Evolutionary conservation across 2,797 vertebrate species (phyloP), one percentile per base, ranked within the genome.

Genomic region (Morelia viridis): DNA sequence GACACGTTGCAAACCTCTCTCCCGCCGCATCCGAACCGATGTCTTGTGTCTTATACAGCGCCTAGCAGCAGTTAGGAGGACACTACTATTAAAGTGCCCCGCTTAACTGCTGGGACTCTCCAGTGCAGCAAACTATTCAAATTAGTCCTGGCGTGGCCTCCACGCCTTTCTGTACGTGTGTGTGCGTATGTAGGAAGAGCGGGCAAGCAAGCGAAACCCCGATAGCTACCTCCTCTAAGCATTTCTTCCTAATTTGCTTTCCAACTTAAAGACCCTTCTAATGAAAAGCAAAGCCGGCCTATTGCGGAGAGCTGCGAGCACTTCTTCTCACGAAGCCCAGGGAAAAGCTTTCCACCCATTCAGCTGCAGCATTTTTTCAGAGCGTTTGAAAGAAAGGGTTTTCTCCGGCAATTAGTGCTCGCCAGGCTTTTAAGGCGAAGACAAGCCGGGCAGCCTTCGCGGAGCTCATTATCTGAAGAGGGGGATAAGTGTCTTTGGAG

Each of bases 401-500:
- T 60, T 28, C 41, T 46, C 64, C 56, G 68, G 86, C 85, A 88
- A 91, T 88, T 88, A 88, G 86, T 65, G 85, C 85, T 61, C 26
- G 65, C 5, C 86, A 12, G 71, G 53, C n/a, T 80, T 68, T 68
- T 41, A 46, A 58, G 56, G 76, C 76, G 50, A 12, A 61, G 7
- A 87, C 35, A 61, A 53, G 9, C 86, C 87, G 46, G 91, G 46
- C 86, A 24, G 65, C n/a, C 91, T 80, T 88, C 2, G 65, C 35
- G 71, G 17, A 68, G 60, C 91, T 85, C 76, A 92, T 84, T 89
- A 92, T 46, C 80, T 92, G 91, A 85, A 89, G 91, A 89, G 91
- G 80, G 53, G 46, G 50, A 28, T 57, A 57, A 92, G 91, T 88
- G 91, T 41, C 68, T 84, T 50, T 53, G 68, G 86, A 56, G 91